Evolutionary conservation across 2,888 invertebrate species (phyloP).

Genomic region (Margaritifera margaritifera): DNA sequence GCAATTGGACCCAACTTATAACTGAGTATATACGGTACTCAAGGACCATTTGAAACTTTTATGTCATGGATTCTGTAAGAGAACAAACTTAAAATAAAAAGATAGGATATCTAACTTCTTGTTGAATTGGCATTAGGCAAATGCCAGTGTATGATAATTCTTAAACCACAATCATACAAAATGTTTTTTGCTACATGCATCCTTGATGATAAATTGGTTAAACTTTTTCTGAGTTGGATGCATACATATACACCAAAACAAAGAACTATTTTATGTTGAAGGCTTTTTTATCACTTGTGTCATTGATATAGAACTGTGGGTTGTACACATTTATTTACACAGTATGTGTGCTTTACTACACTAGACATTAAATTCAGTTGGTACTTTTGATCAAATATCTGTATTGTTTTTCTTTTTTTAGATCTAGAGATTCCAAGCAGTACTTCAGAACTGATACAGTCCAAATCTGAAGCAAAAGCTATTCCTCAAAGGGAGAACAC

Average conservation of each 20-base stretch:
- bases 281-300: neutral
- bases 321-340: neutral
- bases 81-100: too few relatives aligned
- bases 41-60: too few relatives aligned
- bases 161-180: too few relatives aligned
- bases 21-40: too few relatives aligned
- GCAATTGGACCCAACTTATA: too few relatives aligned
- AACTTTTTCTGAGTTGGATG: neutral
- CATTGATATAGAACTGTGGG: neutral
- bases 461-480: constrained; percentile 18
- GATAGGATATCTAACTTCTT: too few relatives aligned
- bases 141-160: too few relatives aligned
- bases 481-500: constrained; percentile 19
- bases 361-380: neutral
- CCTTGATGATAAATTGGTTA: constrained; percentile 24
- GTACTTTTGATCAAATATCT: neutral
- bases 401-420: constrained; percentile 7
- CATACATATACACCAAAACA: neutral
- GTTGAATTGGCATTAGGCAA: too few relatives aligned
- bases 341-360: neutral
- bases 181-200: constrained; percentile 14
- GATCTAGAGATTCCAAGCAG: constrained; percentile 48
- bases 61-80: too few relatives aligned
- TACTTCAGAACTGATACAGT: constrained; percentile 6
- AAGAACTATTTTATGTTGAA: neutral